Evolutionary conservation across 2,113 vertebrate species (phyloP).

Genomic region (Ondatra zibethicus): DNA sequence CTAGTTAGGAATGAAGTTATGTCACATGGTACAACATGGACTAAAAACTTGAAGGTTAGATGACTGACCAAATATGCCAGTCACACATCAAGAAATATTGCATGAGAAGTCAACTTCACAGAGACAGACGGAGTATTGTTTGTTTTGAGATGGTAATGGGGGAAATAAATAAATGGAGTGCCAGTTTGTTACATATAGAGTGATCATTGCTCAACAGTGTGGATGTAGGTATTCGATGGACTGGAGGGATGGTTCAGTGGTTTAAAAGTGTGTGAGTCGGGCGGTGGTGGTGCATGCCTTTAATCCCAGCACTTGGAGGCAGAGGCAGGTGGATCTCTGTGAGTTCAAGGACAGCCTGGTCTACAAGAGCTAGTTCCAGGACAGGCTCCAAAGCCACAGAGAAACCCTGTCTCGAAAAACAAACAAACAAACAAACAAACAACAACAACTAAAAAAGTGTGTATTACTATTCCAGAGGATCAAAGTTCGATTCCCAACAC

Average conservation of each 20-base stretch:
- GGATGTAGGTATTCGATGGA: not conserved
- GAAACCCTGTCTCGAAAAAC: no score
- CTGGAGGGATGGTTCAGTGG: not conserved
- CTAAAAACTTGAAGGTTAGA: not conserved
- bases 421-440: no score
- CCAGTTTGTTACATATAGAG: not conserved
- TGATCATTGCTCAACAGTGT: not conserved
- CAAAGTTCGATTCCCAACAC: not conserved
- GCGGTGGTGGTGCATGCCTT: no score
- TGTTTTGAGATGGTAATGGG: not conserved
- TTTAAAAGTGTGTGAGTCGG: no score
- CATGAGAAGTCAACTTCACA: not conserved
- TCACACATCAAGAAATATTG: not conserved
- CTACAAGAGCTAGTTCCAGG: no score
- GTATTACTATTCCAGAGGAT: not conserved
- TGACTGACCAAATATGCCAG: not conserved
- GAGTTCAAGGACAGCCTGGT: no score
- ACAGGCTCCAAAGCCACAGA: no score
- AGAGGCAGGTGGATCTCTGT: no score
- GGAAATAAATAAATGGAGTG: not conserved
- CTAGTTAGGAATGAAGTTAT: not conserved
- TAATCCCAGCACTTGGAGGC: no score
- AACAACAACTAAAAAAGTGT: no score
- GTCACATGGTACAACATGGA: not conserved
- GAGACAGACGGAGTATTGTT: not conserved